Evolutionary conservation across 2,797 vertebrate genomes (phyloP).

Genomic region (Molossus molossus): DNA sequence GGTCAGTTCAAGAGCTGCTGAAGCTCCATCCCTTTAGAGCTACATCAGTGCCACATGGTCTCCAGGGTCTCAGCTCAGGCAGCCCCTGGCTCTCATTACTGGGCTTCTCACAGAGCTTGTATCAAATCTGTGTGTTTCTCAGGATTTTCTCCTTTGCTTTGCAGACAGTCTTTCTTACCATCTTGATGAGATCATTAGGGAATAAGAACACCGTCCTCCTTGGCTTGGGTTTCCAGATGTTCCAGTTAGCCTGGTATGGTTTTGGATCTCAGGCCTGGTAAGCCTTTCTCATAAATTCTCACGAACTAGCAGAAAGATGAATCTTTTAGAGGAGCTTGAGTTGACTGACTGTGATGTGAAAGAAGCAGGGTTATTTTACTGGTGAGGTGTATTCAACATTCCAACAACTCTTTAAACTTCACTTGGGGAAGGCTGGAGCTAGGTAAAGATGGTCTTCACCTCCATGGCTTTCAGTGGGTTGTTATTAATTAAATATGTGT

Average conservation of each 20-base stretch:
- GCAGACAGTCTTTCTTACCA: conserved; percentile 95
- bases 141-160: conserved; percentile 80
- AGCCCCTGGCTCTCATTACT: background rate
- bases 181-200: conserved; percentile 96
- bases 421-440: background rate
- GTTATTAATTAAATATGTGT: background rate
- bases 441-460: background rate
- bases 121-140: conserved; percentile 34
- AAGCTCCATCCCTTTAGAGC: background rate
- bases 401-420: conserved; percentile 15
- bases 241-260: conserved; percentile 97
- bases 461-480: background rate
- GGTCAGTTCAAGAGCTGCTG: background rate
- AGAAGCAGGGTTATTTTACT: background rate
- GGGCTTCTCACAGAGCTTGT: background rate
- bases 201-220: conserved; percentile 98
- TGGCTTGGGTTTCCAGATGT: conserved; percentile 96
- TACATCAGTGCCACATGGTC: background rate
- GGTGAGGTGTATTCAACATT: background rate
- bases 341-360: background rate
- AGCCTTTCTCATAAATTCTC: conserved; percentile 78
- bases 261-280: conserved; percentile 97
- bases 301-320: background rate
- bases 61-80: background rate
- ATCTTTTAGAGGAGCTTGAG: background rate